Evolutionary conservation across 2,797 vertebrate species (phyloP).

Genomic region (Rhinophrynus dorsalis): DNA sequence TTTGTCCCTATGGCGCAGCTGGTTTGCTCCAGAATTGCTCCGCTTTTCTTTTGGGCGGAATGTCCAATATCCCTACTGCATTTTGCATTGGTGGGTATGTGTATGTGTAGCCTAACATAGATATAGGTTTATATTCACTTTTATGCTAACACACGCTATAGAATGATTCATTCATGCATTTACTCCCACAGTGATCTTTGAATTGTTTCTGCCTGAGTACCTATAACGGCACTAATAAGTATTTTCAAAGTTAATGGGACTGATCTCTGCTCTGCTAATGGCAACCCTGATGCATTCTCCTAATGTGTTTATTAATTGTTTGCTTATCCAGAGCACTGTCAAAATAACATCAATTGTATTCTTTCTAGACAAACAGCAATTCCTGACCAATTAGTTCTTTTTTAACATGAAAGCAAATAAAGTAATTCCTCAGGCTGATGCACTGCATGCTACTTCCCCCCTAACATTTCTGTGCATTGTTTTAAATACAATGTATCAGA

Average conservation of each 20-base stretch:
- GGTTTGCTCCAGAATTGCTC: too few species aligned
- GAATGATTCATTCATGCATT: constrained; percentile 34
- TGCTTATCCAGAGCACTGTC: neutral
- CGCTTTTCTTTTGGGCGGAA: too few species aligned
- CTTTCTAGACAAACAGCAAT: neutral
- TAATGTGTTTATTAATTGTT: constrained; percentile 27
- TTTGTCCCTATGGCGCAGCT: too few species aligned
- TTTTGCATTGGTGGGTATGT: too few species aligned
- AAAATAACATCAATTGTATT: constrained; percentile 22
- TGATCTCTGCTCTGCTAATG: constrained; percentile 10
- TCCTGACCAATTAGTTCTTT: too few species aligned
- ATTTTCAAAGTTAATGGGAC: constrained; percentile 21
- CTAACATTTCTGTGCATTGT: too few species aligned
- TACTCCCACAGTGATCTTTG: constrained; percentile 8
- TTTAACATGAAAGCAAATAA: too few species aligned
- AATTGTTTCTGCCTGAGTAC: constrained; percentile 32
- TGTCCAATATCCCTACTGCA: too few species aligned
- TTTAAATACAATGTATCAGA: too few species aligned
- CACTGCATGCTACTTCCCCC: too few species aligned
- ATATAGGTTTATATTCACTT: constrained; percentile 9
- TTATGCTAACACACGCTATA: neutral
- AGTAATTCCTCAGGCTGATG: too few species aligned
- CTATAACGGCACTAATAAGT: constrained; percentile 22
- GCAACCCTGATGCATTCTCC: neutral
- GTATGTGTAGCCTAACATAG: too few species aligned